Evolutionary conservation across 2,797 vertebrate species (phyloP).

Genomic region (Gorsachius magnificus): DNA sequence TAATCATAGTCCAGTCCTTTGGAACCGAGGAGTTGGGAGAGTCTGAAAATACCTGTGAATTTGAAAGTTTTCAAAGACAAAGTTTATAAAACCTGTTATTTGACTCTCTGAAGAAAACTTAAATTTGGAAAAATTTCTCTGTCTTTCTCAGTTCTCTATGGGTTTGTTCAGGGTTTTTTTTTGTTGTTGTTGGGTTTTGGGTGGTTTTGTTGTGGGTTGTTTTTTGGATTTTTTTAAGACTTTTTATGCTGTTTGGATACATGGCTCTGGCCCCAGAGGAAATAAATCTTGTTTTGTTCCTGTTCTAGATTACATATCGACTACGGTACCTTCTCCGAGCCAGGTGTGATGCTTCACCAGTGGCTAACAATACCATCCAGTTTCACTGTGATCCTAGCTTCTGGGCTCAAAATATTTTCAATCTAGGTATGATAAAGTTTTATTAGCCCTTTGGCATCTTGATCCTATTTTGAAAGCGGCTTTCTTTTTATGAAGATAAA

Average conservation of each 20-base stretch:
- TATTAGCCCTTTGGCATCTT: neutral
- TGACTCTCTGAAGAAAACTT: neutral
- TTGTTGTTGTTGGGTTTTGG: neutral
- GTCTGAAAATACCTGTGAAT: neutral
- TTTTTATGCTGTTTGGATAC: neutral
- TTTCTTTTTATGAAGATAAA: neutral
- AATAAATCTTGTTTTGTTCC: neutral
- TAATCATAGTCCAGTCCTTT: neutral
- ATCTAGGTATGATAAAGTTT: conserved; percentile 74
- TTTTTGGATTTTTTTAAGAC: neutral
- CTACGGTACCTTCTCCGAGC: conserved; percentile 81
- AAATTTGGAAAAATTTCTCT: neutral
- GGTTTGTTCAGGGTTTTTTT: neutral
- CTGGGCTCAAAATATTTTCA: conserved; percentile 86
- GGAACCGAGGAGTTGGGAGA: neutral
- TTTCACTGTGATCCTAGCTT: conserved; percentile 86
- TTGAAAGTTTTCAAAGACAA: neutral
- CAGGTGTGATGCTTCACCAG: conserved; percentile 80
- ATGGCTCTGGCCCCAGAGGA: neutral
- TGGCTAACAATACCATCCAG: conserved; percentile 78
- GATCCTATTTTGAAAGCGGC: neutral
- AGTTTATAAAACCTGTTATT: neutral
- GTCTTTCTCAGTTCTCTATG: neutral
- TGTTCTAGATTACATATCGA: conserved; percentile 78
- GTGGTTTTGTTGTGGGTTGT: neutral